These are phyloP conservation scores for Vulpes vulpes DNA, from an alignment of 2,113 vertebrate genomes.

Conservation along the genomic window DNA sequence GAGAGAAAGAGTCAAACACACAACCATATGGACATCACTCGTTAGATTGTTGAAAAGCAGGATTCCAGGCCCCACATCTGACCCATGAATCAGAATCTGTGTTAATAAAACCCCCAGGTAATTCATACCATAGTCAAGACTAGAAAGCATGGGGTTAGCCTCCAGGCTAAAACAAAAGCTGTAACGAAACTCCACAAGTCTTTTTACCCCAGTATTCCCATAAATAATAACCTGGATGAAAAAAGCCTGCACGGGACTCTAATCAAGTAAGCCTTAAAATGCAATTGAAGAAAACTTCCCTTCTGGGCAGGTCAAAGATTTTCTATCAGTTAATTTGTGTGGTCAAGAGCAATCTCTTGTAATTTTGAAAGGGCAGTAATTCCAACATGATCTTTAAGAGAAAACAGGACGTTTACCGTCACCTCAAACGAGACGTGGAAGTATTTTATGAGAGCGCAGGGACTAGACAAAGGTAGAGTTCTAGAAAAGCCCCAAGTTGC, in stretches of 20 bases:
- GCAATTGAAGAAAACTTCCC: not conserved
- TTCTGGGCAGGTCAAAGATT: not conserved
- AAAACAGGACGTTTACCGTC: not conserved
- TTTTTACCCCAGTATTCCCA: not conserved
- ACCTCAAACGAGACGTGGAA: not conserved
- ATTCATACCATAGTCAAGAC: not conserved
- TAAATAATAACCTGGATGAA: not conserved
- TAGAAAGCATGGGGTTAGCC: not conserved
- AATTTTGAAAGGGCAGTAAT: not conserved
- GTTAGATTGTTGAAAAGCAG: not conserved
- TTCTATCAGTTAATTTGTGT: not conserved
- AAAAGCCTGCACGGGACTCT: not conserved
- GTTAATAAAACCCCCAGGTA: not conserved
- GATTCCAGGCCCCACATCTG: not conserved
- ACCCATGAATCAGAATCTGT: not conserved
- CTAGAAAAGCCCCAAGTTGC: not conserved
- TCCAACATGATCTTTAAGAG: not conserved
- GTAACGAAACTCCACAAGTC: not conserved
- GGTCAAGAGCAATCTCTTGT: not conserved
- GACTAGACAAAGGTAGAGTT: not conserved
- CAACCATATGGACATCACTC: not conserved
- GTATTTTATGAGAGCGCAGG: not conserved
- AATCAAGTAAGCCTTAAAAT: conserved; percentile 8
- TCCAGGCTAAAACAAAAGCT: not conserved
- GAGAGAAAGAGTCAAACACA: not conserved